Evolutionary conservation across 2,888 invertebrate species (phyloP).

Genomic region (Caradrina clavipalpis): DNA sequence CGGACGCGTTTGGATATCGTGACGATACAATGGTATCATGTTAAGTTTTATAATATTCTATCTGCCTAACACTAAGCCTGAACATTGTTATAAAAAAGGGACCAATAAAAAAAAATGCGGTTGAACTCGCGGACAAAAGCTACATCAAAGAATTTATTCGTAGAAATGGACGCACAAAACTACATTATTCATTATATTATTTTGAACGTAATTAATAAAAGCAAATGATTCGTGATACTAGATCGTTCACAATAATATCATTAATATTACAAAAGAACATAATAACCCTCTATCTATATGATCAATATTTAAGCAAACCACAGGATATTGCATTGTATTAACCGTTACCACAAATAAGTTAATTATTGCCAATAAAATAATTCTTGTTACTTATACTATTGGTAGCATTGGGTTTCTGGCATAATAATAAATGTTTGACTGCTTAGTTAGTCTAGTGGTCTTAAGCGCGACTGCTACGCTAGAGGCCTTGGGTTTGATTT

Average conservation of each 20-base stretch:
- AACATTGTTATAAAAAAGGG: no score
- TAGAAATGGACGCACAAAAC: no score
- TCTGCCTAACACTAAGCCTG: no score
- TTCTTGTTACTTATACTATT: not conserved
- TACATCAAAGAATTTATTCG: not conserved
- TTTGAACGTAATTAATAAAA: not conserved
- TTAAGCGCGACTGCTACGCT: no score
- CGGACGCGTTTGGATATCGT: no score
- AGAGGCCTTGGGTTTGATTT: no score
- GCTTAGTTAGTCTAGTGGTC: no score
- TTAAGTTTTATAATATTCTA: no score
- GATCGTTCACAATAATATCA: conserved; percentile 6
- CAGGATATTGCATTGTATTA: conserved; percentile 13
- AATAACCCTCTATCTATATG: not conserved
- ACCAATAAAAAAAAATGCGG: no score
- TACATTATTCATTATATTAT: not conserved
- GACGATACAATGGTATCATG: no score
- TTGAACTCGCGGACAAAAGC: no score
- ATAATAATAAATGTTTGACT: no score
- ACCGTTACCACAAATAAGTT: conserved; percentile 22
- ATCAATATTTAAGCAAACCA: conserved; percentile 31
- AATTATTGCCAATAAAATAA: not conserved
- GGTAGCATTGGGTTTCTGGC: not conserved
- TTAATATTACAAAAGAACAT: conserved; percentile 1
- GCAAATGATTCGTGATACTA: not conserved